Evolutionary conservation across 1,140 invertebrate species (phyloP).

Genomic region (Calliphora vicina): DNA sequence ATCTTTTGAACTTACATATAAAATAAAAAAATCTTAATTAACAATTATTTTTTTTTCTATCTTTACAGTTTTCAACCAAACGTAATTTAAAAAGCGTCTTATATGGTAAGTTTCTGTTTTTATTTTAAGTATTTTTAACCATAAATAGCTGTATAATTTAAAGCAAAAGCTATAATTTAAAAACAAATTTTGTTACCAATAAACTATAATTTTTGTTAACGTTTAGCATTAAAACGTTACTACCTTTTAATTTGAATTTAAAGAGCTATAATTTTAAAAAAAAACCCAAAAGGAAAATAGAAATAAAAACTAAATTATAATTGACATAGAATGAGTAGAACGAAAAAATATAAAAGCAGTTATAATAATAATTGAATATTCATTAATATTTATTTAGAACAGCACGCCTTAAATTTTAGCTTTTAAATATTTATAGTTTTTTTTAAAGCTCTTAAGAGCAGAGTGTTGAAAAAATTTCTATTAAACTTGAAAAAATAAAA

Average conservation of each 20-base stretch:
- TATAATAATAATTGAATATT: not conserved
- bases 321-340: not conserved
- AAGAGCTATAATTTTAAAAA: not conserved
- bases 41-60: not conserved
- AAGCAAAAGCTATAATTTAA: not conserved
- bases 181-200: not conserved
- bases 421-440: not conserved
- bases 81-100: not conserved
- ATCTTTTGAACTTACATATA: not conserved
- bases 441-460: not conserved
- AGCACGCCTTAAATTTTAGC: not conserved
- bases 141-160: not conserved
- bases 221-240: not conserved
- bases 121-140: not conserved
- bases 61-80: not conserved
- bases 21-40: not conserved
- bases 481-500: not conserved
- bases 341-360: not conserved
- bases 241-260: not conserved
- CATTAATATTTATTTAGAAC: not conserved
- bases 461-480: not conserved
- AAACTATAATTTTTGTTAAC: not conserved
- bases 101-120: not conserved
- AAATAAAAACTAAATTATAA: not conserved
- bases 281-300: not conserved